A percentile compares a stretch with the other conserved stretches of the same genome.
Conservation (phyloP, 2,888 invertebrate species). For the Ectemnius lituratus region DNA sequence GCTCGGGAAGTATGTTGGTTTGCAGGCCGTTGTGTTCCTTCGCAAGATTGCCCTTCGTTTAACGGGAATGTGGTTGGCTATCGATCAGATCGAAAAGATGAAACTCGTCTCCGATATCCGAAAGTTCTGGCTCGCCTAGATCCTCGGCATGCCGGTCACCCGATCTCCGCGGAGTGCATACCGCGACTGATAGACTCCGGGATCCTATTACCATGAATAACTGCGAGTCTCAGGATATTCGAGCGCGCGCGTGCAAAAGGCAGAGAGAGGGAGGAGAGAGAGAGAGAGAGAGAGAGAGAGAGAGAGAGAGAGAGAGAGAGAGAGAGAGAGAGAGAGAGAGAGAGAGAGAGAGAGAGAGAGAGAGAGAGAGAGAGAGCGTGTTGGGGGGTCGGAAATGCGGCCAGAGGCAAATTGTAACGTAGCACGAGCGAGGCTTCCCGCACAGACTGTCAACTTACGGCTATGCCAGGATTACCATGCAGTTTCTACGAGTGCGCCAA, state of each 20-base stretch:
- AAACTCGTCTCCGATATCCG: conserved; percentile 12
- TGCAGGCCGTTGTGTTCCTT: too few species aligned
- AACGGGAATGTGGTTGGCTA: too few species aligned
- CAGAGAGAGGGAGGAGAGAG: too few species aligned
- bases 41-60: too few species aligned
- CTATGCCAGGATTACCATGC: conserved; percentile 54
- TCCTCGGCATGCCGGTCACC: conserved; percentile 32
- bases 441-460: conserved; percentile 50
- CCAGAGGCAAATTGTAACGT: conserved; percentile 64
- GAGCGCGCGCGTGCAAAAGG: too few species aligned
- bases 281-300: not conserved
- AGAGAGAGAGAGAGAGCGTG: not conserved
- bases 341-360: not conserved
- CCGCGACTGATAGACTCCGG: conserved; percentile 53
- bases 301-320: not conserved
- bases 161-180: conserved; percentile 45
- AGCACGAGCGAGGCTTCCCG: conserved; percentile 51
- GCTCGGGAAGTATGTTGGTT: too few species aligned
- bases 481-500: conserved; percentile 45
- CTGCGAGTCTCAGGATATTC: not conserved
- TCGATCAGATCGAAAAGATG: too few species aligned
- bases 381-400: conserved; percentile 19
- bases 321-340: not conserved
- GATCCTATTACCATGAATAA: conserved; percentile 60
- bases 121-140: conserved; percentile 7